Base-by-base conservation (phyloP, 1,140 invertebrate species). In the Zaprionus ornatus region DNA sequence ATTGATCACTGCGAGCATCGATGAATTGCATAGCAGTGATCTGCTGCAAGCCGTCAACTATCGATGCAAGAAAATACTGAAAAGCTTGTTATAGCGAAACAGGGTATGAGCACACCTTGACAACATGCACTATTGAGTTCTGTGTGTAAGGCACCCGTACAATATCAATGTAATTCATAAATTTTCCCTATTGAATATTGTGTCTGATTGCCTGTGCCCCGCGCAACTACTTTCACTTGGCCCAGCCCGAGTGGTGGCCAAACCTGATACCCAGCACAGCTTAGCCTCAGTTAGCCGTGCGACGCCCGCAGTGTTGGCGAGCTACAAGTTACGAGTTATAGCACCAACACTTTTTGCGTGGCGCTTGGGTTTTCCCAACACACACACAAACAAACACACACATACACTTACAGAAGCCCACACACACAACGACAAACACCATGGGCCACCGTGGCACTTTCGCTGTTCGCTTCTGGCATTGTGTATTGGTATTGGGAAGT, bases 321-420 rank as follows among this genome's bases (percentile, higher is more conserved):
- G 45, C 64, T 37, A 37, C 29, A 21, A 64, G 42, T 13, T 42
- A 59, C 25, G 37, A 48, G 45, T 48, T 48, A 21, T 48, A 21
- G 23, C 23, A 42, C 40, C 40, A 40, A 55, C 27, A 63, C 60
- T 52, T 50, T 50, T 50, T 23, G 45, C 45, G 19, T 55, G 52
- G 4, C 66, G 59, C 60, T 68, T 84, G 84, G 80, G 63, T 87
- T 87, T 87, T 80, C 77, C 84, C 76, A 64, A 40, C 60, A 40
- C 61, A 62, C 69, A 69, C 59, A 19, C 57, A 45, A 32, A 55
- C 50, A 60, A 19, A 55, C 54, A 50, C 69, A 61, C 32, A 13
- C 12, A n/a, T n/a, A n/a, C n/a, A n/a, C n/a, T n/a, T n/a, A n/a
- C 9, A 29, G 7, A 7, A 40, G 37, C 37, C 5, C 3, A 40